Evolutionary conservation across 2,113 vertebrate species (phyloP), one percentile per base, ranked within the genome.

Genomic region (Mustela lutreola): DNA sequence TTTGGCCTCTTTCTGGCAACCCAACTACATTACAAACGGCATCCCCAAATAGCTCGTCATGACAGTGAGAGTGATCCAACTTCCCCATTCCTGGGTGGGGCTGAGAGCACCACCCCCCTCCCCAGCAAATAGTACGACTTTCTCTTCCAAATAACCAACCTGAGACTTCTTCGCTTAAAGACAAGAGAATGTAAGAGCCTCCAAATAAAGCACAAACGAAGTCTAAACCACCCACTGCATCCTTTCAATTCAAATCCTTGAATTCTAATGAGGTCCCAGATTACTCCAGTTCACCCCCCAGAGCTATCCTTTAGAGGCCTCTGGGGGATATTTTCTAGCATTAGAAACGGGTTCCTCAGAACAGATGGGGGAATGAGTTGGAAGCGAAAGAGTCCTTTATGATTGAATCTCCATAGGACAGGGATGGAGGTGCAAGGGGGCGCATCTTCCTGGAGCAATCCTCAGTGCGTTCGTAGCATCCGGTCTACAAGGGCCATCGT

Each of bases 401-500:
- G 53, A 45, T 2, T 53, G 36, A 31, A 71, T 65, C 11, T 48
- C 26, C 8, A 0, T 16, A 24, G 56, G 5, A n/a, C 1, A 42
- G 12, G 24, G 11, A 21, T 14, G 28, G 56, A 80, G 11, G 3
- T 2, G 45, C 15, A 8, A 5, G 5, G 39, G 39, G 62, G 4
- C 33, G 22, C 3, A 1, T 14, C 60, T 89, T 39, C 12, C 36
- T 10, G 7, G 24, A 33, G 48, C 6, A 16, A 31, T 31, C 63
- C 11, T 62, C 50, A 16, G 3, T 9, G 11, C 16, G 1, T 4
- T 16, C 33, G 7, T 1, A 31, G 36, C 24, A 7, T 15, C 45
- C 4, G 5, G 28, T 28, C 56, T 31, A 26, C 0, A 4, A 2
- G 14, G 79, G 1, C 65, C 48, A 4, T 58, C 0, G 8, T n/a